phyloP scores from a whole-genome alignment of 2,888 invertebrate genomes.

The Carpatolechia fugitivella region DNA sequence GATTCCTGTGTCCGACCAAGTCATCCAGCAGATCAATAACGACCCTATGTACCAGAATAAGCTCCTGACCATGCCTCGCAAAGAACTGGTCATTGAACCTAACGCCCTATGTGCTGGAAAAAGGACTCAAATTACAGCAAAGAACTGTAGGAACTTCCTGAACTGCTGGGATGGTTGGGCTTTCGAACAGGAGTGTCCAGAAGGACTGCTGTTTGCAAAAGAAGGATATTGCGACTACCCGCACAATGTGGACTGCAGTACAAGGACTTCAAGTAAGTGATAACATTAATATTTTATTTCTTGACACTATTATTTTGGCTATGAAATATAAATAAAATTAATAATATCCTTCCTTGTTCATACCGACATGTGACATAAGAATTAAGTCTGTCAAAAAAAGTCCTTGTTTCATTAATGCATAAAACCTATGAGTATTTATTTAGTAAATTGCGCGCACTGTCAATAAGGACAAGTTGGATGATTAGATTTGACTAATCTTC shows the following conservation, averaged over 20 bases:
- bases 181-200: slow-evolving; percentile 82
- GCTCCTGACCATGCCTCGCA: slow-evolving; percentile 44
- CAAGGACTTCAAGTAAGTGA: slow-evolving; percentile 56
- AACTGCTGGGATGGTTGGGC: slow-evolving; percentile 86
- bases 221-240: slow-evolving; percentile 82
- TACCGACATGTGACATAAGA: too few species aligned
- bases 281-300: background rate
- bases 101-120: slow-evolving; percentile 64
- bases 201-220: slow-evolving; percentile 80
- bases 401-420: too few species aligned
- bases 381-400: too few species aligned
- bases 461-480: too few species aligned
- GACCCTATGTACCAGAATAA: slow-evolving; percentile 63
- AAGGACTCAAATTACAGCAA: slow-evolving; percentile 81
- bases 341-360: too few species aligned
- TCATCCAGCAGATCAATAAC: slow-evolving; percentile 54
- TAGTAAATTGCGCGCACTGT: too few species aligned
- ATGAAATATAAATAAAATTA: too few species aligned
- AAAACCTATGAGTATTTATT: too few species aligned
- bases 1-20: slow-evolving; percentile 65
- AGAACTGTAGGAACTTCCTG: slow-evolving; percentile 80
- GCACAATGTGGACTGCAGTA: slow-evolving; percentile 81
- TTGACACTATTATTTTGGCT: too few species aligned
- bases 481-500: too few species aligned
- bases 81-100: slow-evolving; percentile 49